Percentiles rank a stretch among this genome's conserved stretches.
These are phyloP conservation scores for Microcebus murinus DNA, from an alignment of 2,113 vertebrate species.

Conservation along the genomic window DNA sequence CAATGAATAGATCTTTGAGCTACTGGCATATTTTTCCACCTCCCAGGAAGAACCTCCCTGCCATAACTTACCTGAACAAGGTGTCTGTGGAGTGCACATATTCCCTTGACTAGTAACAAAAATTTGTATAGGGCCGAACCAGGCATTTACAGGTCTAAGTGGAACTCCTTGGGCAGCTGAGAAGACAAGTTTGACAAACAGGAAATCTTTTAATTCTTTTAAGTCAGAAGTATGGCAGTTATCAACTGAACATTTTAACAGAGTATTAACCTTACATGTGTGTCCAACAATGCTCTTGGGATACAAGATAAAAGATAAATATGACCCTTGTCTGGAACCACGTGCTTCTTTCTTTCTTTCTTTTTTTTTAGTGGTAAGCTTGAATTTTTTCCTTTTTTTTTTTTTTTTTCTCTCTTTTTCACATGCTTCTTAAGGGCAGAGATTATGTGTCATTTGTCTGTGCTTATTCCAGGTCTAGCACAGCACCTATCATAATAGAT, in stretches of 20 bases:
- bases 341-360: no score
- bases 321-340: not conserved
- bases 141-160: slow-evolving; percentile 70
- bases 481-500: not conserved
- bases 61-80: slow-evolving; percentile 75
- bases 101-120: not conserved
- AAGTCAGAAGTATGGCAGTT: not conserved
- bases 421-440: not conserved
- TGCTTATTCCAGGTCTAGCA: not conserved
- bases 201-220: slow-evolving; percentile 34
- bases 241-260: not conserved
- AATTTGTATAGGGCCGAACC: slow-evolving; percentile 46
- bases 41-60: slow-evolving; percentile 73
- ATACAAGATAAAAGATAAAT: not conserved
- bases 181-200: slow-evolving; percentile 53
- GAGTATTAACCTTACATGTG: not conserved
- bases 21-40: not conserved
- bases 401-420: no score
- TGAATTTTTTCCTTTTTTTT: no score
- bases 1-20: not conserved
- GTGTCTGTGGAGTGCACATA: not conserved
- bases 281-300: not conserved
- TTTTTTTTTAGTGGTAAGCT: no score
- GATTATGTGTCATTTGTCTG: not conserved
- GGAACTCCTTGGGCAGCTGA: slow-evolving; percentile 85